Conservation (phyloP, 2,113 vertebrate species). For the Motacilla alba region DNA sequence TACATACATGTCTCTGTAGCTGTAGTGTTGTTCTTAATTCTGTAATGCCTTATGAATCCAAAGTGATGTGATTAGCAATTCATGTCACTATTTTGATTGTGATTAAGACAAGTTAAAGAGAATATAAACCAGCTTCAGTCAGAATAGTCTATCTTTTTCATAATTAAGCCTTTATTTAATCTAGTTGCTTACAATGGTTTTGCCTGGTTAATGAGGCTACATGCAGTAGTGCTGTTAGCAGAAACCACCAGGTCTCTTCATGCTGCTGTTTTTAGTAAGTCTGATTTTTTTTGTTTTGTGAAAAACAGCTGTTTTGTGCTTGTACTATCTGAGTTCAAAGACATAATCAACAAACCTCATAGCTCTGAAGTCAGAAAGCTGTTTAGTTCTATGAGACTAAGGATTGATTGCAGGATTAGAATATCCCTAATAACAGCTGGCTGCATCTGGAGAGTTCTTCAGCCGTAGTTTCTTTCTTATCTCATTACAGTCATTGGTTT, state of each 20-base stretch:
- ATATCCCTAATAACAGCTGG: slow-evolving; percentile 73
- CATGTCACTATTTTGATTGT: slow-evolving; percentile 51
- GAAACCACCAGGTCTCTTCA: slow-evolving; percentile 46
- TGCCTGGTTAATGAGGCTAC: slow-evolving; percentile 18
- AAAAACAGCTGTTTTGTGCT: slow-evolving; percentile 71
- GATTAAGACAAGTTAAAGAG: slow-evolving; percentile 5
- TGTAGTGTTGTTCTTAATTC: neutral
- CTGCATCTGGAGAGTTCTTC: slow-evolving; percentile 67
- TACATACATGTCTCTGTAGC: neutral
- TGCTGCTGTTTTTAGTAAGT: slow-evolving; percentile 54
- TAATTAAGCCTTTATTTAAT: neutral
- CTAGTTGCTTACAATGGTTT: neutral
- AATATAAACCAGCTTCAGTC: neutral
- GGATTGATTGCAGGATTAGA: slow-evolving; percentile 31
- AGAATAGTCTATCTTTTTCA: neutral
- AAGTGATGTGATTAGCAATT: neutral
- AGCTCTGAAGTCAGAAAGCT: slow-evolving; percentile 40
- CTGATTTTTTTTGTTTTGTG: slow-evolving; percentile 60
- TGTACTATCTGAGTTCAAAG: slow-evolving; percentile 72
- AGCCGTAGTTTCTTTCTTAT: slow-evolving; percentile 47
- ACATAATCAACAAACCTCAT: slow-evolving; percentile 55
- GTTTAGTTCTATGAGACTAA: slow-evolving; percentile 37
- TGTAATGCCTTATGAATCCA: neutral
- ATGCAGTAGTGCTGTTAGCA: slow-evolving; percentile 17
- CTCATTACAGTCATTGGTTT: slow-evolving; percentile 49